These are phyloP conservation scores for Bombus huntii DNA, from an alignment of 1,140 invertebrate genomes.

Conservation along the genomic window DNA sequence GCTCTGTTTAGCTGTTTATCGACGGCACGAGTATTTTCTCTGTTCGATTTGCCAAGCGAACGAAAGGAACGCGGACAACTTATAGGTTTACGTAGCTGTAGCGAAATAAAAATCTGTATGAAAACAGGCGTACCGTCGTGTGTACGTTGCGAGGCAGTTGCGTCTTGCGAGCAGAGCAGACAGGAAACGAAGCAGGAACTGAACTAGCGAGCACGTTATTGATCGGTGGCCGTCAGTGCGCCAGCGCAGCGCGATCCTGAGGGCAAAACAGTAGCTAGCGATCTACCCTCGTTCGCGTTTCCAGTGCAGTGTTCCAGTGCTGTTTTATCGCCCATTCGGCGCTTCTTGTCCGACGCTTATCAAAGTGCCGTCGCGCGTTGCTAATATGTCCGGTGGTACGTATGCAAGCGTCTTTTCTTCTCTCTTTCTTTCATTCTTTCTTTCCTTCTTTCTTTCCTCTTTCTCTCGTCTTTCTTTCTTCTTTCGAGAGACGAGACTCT, in stretches of 20 bases:
- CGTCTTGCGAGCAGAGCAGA: not conserved
- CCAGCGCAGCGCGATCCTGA: constrained; percentile 50
- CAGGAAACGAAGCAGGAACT: not conserved
- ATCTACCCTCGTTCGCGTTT: constrained; percentile 26
- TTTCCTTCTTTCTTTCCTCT: not conserved
- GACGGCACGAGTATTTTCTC: too few relatives aligned
- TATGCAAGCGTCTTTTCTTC: constrained; percentile 12
- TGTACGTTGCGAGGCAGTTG: not conserved
- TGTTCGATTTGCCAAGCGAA: fast-evolving
- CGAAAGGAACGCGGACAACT: too few relatives aligned
- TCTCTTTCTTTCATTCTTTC: not conserved
- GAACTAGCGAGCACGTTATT: constrained; percentile 38
- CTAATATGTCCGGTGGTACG: constrained; percentile 64
- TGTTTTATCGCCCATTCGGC: not conserved
- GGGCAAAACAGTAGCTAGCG: constrained; percentile 35
- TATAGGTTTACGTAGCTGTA: too few relatives aligned
- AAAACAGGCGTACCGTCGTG: not conserved
- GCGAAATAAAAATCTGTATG: too few relatives aligned
- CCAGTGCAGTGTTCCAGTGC: constrained; percentile 33
- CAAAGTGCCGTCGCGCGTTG: constrained; percentile 41
- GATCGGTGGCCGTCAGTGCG: constrained; percentile 51
- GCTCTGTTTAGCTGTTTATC: too few relatives aligned
- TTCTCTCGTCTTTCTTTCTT: not conserved
- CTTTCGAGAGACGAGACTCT: not conserved
- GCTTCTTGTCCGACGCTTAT: constrained; percentile 10